Conservation (phyloP, 1,140 invertebrate genomes). For the Tachypleus tridentatus region DNA sequence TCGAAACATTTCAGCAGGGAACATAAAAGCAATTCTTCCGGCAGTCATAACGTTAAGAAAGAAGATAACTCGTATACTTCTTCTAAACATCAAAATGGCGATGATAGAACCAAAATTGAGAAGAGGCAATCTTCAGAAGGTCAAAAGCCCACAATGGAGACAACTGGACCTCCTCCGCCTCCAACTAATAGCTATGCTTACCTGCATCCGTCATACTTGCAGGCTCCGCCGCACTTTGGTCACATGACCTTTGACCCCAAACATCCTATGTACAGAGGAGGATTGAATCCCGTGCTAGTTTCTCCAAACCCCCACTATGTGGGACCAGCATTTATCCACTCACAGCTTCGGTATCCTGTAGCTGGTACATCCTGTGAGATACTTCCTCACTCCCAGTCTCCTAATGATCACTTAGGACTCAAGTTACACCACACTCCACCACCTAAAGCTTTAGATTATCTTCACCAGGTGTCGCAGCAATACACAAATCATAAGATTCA, state of each 20-base stretch:
- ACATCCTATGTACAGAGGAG: conserved; percentile 55
- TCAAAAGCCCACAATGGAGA: conserved; percentile 84
- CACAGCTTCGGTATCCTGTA: conserved; percentile 37
- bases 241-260: conserved; percentile 57
- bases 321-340: conserved; percentile 53
- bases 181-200: conserved; percentile 67
- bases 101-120: conserved; percentile 37
- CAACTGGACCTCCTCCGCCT: conserved; percentile 76
- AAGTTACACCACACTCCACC: background rate
- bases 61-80: conserved; percentile 12
- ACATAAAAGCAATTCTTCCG: too few species aligned
- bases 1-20: too few species aligned
- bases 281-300: conserved; percentile 54
- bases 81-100: conserved; percentile 19
- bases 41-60: conserved; percentile 3
- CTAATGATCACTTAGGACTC: conserved; percentile 34
- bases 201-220: conserved; percentile 67
- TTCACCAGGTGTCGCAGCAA: conserved; percentile 65
- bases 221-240: conserved; percentile 46
- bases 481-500: conserved; percentile 66
- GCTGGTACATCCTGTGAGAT: conserved; percentile 17
- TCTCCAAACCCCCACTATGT: conserved; percentile 45
- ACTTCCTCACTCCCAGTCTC: conserved; percentile 30
- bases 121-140: conserved; percentile 60
- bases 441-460: conserved; percentile 61